These are phyloP conservation scores for Luffia ferchaultella DNA, from an alignment of 2,888 invertebrate species.

Conservation along the genomic window DNA sequence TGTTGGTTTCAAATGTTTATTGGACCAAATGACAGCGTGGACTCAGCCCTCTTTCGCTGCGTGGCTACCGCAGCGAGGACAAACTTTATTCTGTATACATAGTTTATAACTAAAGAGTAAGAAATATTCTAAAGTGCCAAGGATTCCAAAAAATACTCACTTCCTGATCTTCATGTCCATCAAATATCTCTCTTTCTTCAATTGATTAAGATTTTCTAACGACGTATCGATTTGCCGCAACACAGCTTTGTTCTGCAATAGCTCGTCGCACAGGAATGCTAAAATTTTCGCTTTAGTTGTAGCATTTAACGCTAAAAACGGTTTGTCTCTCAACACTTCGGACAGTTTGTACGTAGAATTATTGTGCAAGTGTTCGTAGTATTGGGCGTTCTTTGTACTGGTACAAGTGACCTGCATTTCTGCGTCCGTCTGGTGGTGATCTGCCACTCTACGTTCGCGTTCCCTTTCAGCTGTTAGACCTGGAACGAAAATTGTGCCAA, in stretches of 20 bases:
- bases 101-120: too few species aligned
- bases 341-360: slow-evolving; percentile 84
- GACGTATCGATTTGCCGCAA: slow-evolving; percentile 88
- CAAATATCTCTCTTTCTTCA: slow-evolving; percentile 91
- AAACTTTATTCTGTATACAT: too few species aligned
- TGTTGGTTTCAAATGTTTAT: too few species aligned
- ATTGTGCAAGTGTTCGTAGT: slow-evolving; percentile 79
- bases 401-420: slow-evolving; percentile 72
- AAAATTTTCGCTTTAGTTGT: slow-evolving; percentile 88
- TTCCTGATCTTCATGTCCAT: slow-evolving; percentile 93
- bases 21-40: too few species aligned
- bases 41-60: too few species aligned
- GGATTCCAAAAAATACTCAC: slow-evolving; percentile 71
- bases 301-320: slow-evolving; percentile 71
- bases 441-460: slow-evolving; percentile 80
- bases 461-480: slow-evolving; percentile 85
- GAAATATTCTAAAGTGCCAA: too few species aligned
- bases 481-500: slow-evolving; percentile 20
- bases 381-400: slow-evolving; percentile 78
- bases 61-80: too few species aligned
- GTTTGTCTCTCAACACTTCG: slow-evolving; percentile 81
- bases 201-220: slow-evolving; percentile 85
- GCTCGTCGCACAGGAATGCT: slow-evolving; percentile 92
- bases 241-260: slow-evolving; percentile 92
- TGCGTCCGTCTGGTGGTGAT: slow-evolving; percentile 81